phyloP scores from a whole-genome alignment of 2,888 invertebrate genomes.

The Phortica okadai region DNA sequence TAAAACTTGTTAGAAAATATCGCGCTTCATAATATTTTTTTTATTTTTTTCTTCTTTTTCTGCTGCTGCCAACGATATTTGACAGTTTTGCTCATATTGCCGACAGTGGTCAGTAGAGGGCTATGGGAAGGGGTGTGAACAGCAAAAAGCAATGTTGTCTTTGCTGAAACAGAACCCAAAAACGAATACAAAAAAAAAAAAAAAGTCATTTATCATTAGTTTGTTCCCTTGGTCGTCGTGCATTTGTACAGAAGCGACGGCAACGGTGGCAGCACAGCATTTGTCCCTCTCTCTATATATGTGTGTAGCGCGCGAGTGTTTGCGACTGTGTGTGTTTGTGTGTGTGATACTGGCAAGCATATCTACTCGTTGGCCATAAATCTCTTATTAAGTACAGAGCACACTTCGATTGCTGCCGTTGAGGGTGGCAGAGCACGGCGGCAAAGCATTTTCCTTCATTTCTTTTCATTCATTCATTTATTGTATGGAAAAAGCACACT shows the following conservation, averaged over 20 bases:
- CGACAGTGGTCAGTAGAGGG: no score
- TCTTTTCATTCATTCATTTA: no score
- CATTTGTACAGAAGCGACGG: no score
- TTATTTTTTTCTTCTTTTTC: not conserved
- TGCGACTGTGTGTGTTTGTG: not conserved
- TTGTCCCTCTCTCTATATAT: no score
- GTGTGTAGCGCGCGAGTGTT: slow-evolving; percentile 29
- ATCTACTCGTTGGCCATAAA: slow-evolving; percentile 50
- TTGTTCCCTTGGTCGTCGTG: no score
- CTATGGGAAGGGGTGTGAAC: not conserved
- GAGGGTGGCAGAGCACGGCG: not conserved
- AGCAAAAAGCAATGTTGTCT: not conserved
- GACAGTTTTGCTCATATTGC: not conserved
- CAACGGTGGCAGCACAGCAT: no score
- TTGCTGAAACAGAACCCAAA: not conserved
- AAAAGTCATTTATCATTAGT: slow-evolving; percentile 55
- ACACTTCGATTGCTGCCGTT: not conserved
- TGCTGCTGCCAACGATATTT: not conserved
- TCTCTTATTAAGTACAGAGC: slow-evolving; percentile 60
- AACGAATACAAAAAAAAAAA: slow-evolving; percentile 26
- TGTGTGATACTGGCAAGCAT: not conserved
- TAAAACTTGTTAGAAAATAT: no score
- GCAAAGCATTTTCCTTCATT: no score
- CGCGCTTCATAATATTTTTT: not conserved
- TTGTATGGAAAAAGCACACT: no score